Base-by-base conservation (phyloP, 2,797 vertebrate species). In the Sebastes elongatus region DNA sequence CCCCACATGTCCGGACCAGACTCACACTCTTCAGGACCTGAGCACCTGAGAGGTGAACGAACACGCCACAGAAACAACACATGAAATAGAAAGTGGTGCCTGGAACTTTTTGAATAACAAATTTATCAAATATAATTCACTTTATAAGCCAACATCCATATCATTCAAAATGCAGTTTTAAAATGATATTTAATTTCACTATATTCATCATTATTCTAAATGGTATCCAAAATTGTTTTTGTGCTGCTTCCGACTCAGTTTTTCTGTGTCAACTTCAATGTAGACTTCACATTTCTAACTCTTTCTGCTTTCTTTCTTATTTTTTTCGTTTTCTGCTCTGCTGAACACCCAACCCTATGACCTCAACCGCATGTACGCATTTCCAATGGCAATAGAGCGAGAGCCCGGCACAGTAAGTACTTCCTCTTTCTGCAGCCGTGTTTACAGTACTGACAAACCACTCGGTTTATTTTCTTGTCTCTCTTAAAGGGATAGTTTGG, bases 371-470 rank as follows among this genome's bases (percentile, higher is more conserved):
- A 93, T 96, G 90, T 94, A 93, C 94, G 77, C 96, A 94, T 97
- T 96, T 96, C 94, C 95, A 90, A 88, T 93, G 94, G 95, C 93
- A 96, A 94, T 94, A 99, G 97, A 99, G 81, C 96, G 97, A 94
- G 97, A 99, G 83, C 97, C 97, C 1, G 93, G 97, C 96, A 98
- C 97, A 91, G 97, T 99, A 97, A 98, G 97, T 98, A 97, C 92
- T 88, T 84, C 66, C 82, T 83, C 33, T 88, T 87, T 85, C 60
- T 93, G 64, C 30, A 81, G 56, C 53, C 87, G 46, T 72, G 56
- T 83, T 84, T 66, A 83, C 79, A 80, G 56, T 81, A 78, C 25
- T 85, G 33, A 62, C 59, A 68, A 85, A 76, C 32, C 2, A 63
- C 60, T 56, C 25, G 2, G 38, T 77, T 76, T 79, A 49, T 60